phyloP scores from a whole-genome alignment of 53 echinoderm and acorn worm species.

The Apostichopus leukothele region DNA sequence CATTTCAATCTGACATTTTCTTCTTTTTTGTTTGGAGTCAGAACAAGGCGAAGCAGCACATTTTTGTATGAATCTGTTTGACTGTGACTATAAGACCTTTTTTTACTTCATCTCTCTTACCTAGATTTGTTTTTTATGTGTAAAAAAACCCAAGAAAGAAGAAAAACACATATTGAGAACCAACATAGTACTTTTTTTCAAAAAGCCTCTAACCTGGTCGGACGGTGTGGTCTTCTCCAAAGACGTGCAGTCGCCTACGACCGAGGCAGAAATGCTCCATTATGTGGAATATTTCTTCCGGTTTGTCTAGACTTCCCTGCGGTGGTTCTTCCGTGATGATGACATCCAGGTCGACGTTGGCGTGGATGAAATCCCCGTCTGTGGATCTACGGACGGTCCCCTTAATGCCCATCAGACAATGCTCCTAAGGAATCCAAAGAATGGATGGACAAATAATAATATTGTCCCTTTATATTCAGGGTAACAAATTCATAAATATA shows the following conservation, averaged over 20 bases:
- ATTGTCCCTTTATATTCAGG: background rate
- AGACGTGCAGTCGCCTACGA: slow-evolving; percentile 79
- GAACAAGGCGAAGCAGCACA: no score
- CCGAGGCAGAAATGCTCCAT: slow-evolving; percentile 98
- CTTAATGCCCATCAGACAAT: slow-evolving; percentile 97
- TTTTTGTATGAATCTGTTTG: no score
- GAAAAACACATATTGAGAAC: background rate
- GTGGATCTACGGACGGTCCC: slow-evolving; percentile 89
- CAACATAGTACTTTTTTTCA: background rate
- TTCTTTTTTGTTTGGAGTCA: no score
- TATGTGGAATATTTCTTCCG: slow-evolving; percentile 94
- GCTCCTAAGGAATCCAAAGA: slow-evolving; percentile 61
- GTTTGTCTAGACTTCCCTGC: slow-evolving; percentile 82
- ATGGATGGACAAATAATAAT: background rate
- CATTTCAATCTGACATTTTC: no score
- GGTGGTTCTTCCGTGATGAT: slow-evolving; percentile 93
- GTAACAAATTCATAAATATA: no score
- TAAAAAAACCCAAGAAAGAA: background rate
- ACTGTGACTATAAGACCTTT: no score
- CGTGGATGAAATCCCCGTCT: slow-evolving; percentile 97
- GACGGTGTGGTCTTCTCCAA: slow-evolving; percentile 84
- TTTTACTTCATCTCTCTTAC: no score
- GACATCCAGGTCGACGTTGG: slow-evolving; percentile 94
- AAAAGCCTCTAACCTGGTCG: slow-evolving; percentile 72
- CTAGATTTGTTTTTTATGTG: no score